phyloP scores from a whole-genome alignment of 1,140 invertebrate species.

The Calliopsis andreniformis region DNA sequence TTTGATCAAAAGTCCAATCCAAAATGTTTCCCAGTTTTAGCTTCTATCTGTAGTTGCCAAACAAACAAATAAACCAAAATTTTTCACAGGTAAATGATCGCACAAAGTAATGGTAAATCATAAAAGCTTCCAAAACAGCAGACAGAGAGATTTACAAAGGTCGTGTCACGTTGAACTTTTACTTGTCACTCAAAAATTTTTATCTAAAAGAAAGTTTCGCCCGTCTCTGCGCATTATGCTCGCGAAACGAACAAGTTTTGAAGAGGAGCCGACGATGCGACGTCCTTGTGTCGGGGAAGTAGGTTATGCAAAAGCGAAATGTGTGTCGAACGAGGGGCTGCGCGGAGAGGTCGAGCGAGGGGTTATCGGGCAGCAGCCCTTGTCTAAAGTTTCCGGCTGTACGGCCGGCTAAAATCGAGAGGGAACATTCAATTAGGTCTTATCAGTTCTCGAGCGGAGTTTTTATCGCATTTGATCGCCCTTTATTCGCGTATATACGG shows the following conservation, averaged over 20 bases:
- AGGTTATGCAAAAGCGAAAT: neutral
- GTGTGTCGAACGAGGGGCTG: neutral
- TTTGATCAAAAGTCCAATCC: too few species aligned
- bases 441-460: slow-evolving; percentile 59
- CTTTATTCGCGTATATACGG: slow-evolving; percentile 56
- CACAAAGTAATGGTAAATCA: too few species aligned
- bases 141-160: too few species aligned
- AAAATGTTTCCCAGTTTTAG: too few species aligned
- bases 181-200: too few species aligned
- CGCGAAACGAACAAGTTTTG: neutral
- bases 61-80: too few species aligned
- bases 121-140: too few species aligned
- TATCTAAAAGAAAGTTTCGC: too few species aligned
- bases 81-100: too few species aligned
- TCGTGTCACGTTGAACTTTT: too few species aligned
- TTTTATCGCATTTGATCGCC: slow-evolving; percentile 67
- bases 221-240: too few species aligned
- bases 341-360: neutral
- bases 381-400: slow-evolving; percentile 12
- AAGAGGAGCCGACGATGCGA: neutral
- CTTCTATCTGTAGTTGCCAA: too few species aligned
- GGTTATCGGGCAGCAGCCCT: neutral
- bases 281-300: neutral
- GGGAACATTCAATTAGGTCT: slow-evolving; percentile 64
- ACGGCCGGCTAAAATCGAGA: slow-evolving; percentile 35